Evolutionary conservation across 2,113 vertebrate species (phyloP), one percentile per base, ranked within the genome.

Genomic region (Mesoclemmys tuberculata): DNA sequence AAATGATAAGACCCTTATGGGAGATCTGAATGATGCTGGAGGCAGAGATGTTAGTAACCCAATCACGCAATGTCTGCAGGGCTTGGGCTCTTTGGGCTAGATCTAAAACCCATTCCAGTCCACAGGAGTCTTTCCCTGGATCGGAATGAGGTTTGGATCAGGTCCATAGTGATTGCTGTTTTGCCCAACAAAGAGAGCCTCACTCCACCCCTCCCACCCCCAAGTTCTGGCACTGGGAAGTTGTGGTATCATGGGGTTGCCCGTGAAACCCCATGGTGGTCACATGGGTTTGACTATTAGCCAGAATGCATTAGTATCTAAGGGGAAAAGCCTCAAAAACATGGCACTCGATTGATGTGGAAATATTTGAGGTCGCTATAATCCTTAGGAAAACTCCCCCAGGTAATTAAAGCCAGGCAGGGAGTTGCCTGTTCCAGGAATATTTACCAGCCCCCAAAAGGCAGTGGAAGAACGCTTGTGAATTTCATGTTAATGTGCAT

Each of bases 311-410:
- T 97, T 96, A 97, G 89, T 89, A 91, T 80, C 93, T 97, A 96
- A 96, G 94, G 92, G 95, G 94, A 93, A 97, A 97, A 97, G 94
- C 96, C 97, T 97, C 97, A 94, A 92, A 94, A 97, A 94, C 95
- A 95, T 10, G 2, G 93, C 94, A 71, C 90, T 96, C 94, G 96
- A 94, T 90, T 94, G 96, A 95, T 12, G 41, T 86, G 89, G 96
- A 93, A 95, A 97, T 97, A 95, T 94, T 97, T 97, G 97, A 97
- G 97, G 96, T 97, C 96, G 93, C 94, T 96, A 90, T 94, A 97
- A 96, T 94, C 93, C 95, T 94, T 88, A 93, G 54, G 89, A 96
- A 97, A 97, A 96, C 95, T 94, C 94, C 85, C 94, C 80, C 95
- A 94, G 94, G 97, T 97, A 97, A 97, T 97, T 97, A 97, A 96